These are phyloP conservation scores for Gymnogyps californianus DNA, from an alignment of 2,113 vertebrate genomes.

Conservation along the genomic window DNA sequence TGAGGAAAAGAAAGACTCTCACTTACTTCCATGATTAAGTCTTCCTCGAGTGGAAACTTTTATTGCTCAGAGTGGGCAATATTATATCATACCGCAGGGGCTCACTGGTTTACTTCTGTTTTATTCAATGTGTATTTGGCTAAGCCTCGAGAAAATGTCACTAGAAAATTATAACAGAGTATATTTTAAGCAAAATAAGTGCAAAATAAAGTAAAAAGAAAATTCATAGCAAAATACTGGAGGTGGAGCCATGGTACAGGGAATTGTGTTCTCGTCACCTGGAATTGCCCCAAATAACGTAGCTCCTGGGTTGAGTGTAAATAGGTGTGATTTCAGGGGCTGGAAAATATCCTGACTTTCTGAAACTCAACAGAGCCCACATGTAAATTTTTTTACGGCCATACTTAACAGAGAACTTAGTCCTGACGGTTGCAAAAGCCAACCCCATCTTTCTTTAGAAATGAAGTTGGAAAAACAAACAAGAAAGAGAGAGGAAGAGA, in stretches of 20 bases:
- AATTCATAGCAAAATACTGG: constrained; percentile 40
- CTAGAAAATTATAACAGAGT: not conserved
- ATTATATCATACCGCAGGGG: not conserved
- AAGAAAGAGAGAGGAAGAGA: not conserved
- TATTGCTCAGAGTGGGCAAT: not conserved
- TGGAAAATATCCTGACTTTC: not conserved
- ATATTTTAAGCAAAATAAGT: not conserved
- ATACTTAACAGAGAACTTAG: not conserved
- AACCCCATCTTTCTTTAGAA: not conserved
- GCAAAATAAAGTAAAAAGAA: not conserved
- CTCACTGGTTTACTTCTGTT: not conserved
- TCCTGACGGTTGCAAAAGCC: not conserved
- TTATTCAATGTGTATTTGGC: not conserved
- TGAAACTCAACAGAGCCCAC: not conserved
- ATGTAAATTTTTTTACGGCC: not conserved
- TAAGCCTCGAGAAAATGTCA: not conserved
- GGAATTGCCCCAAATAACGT: not conserved
- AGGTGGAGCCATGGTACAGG: constrained; percentile 60
- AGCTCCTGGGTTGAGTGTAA: not conserved
- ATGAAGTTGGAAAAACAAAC: not conserved
- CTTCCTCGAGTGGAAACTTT: not conserved
- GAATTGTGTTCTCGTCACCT: not conserved
- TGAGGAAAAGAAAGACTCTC: not conserved
- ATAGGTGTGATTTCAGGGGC: not conserved
- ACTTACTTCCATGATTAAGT: not conserved